Conservation (phyloP, 2,113 vertebrate species). For the Upupa epops region DNA sequence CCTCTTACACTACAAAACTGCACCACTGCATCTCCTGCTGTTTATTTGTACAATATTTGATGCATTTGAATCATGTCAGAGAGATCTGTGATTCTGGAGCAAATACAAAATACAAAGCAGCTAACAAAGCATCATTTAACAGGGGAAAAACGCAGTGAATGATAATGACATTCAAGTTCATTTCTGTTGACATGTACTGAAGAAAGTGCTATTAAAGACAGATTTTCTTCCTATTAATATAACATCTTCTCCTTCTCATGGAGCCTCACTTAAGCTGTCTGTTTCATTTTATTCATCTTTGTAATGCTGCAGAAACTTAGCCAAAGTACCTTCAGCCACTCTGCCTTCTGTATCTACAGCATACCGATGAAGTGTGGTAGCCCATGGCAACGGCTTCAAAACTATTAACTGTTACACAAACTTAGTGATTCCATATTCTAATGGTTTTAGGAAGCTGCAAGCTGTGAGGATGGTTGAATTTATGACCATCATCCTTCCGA, state of each 20-base stretch:
- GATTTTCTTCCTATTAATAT: not conserved
- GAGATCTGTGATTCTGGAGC: not conserved
- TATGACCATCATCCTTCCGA: not conserved
- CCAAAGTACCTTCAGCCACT: not conserved
- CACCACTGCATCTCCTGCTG: not conserved
- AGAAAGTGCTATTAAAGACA: not conserved
- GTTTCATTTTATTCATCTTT: not conserved
- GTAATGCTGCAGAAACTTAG: not conserved
- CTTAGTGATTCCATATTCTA: not conserved
- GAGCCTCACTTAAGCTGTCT: not conserved
- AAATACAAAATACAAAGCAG: not conserved
- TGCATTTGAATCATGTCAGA: not conserved
- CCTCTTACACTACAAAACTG: not conserved
- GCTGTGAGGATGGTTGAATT: not conserved
- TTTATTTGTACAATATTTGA: not conserved
- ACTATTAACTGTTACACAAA: not conserved
- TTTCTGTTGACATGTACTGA: not conserved
- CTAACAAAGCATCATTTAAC: not conserved
- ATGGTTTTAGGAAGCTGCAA: not conserved
- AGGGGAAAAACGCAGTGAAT: not conserved
- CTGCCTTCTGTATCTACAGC: not conserved
- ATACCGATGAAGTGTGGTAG: not conserved
- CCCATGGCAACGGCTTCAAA: not conserved
- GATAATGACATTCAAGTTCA: not conserved
- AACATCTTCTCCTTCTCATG: not conserved